Evolutionary conservation across 2,113 vertebrate species (phyloP).

Genomic region (Paratilapia polleni): DNA sequence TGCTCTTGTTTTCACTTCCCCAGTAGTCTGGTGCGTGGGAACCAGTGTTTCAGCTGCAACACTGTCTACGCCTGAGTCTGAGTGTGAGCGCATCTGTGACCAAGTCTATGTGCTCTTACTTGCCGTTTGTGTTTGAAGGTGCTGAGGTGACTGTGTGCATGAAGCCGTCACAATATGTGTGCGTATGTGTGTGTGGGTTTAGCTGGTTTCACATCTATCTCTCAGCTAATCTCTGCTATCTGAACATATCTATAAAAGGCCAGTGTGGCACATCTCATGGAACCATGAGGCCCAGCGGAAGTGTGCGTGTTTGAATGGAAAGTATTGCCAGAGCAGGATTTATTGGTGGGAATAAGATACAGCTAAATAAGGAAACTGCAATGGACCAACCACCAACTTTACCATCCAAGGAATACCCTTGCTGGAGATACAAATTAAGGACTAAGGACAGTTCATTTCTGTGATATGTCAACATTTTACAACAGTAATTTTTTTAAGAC

Average conservation of each 20-base stretch:
- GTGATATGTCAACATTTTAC: not conserved
- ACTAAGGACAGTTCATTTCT: not conserved
- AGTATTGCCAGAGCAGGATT: constrained; percentile 32
- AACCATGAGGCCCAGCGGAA: constrained; percentile 37
- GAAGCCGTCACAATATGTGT: not conserved
- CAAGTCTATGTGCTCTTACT: not conserved
- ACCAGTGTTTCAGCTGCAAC: constrained; percentile 64
- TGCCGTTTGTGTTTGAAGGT: constrained; percentile 21
- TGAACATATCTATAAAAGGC: constrained; percentile 64
- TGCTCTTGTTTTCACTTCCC: constrained; percentile 82
- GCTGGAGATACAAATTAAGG: not conserved
- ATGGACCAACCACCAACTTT: constrained; percentile 26
- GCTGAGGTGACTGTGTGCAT: constrained; percentile 17
- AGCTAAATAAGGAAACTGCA: constrained; percentile 43
- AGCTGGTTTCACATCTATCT: constrained; percentile 37
- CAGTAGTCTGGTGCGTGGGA: constrained; percentile 77
- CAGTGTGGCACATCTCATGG: constrained; percentile 34
- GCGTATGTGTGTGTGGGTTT: not conserved
- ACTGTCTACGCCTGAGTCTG: constrained; percentile 48
- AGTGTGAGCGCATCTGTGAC: constrained; percentile 23
- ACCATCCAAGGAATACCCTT: constrained; percentile 7
- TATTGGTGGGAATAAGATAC: constrained; percentile 26
- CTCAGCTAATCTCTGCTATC: constrained; percentile 47
- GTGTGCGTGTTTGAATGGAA: constrained; percentile 6
- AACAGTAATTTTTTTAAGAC: not conserved